phyloP scores from a whole-genome alignment of 2,113 vertebrate species.

The Polypterus senegalus region DNA sequence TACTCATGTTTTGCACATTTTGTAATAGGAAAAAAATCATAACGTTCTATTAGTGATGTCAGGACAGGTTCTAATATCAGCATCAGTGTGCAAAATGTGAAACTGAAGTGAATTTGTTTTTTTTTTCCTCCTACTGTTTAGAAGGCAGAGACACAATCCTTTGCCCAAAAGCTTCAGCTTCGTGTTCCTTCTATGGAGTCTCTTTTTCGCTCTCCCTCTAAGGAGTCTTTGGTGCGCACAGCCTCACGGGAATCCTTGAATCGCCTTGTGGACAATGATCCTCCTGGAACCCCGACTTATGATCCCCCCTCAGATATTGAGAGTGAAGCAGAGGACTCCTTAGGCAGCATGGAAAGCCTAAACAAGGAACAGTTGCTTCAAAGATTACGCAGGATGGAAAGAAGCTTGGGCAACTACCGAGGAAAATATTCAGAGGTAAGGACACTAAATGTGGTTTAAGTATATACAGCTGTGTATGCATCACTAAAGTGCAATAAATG shows the following conservation, averaged over 20 bases:
- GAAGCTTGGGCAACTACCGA: conserved; percentile 69
- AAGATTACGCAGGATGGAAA: conserved; percentile 62
- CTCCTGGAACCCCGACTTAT: conserved; percentile 34
- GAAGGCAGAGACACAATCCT: conserved; percentile 65
- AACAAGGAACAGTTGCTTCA: conserved; percentile 74
- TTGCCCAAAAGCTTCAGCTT: conserved; percentile 80
- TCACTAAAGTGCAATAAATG: too few relatives aligned
- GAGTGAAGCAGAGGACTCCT: conserved; percentile 74
- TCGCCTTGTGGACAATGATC: conserved; percentile 49
- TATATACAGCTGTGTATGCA: too few relatives aligned
- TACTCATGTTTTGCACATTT: too few relatives aligned
- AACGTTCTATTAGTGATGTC: too few relatives aligned
- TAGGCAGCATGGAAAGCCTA: conserved; percentile 51
- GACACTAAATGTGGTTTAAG: too few relatives aligned
- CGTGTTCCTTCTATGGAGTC: conserved; percentile 68
- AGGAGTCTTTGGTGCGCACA: conserved; percentile 70
- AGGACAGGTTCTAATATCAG: neutral
- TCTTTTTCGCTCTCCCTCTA: conserved; percentile 70
- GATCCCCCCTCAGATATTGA: conserved; percentile 84
- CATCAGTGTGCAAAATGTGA: neutral
- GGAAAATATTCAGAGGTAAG: conserved; percentile 84
- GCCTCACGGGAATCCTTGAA: conserved; percentile 80
- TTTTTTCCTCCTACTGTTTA: conserved; percentile 22
- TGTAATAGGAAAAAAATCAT: too few relatives aligned
- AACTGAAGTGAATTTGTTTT: neutral